Conservation (phyloP, 53 echinoderm and acorn worm genomes). For the Temnopleurus reevesii region DNA sequence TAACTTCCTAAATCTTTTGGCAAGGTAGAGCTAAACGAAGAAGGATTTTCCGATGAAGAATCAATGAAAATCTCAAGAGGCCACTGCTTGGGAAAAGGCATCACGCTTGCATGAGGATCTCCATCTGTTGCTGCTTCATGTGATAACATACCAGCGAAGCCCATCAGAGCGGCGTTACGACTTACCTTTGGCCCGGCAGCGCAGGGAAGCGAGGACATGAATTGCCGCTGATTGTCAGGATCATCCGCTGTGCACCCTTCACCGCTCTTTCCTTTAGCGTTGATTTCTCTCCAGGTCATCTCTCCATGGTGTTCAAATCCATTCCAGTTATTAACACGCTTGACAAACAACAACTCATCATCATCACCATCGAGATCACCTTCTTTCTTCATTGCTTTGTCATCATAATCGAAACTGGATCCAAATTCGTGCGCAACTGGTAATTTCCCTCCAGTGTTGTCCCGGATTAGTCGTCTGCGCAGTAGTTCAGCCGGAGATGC, state of each 20-base stretch:
- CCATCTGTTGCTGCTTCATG: neutral
- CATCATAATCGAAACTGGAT: no score
- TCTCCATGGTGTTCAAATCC: neutral
- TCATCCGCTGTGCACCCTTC: neutral
- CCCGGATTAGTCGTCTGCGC: neutral
- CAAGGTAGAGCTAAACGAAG: no score
- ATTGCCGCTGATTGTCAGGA: neutral
- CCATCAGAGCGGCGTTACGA: neutral
- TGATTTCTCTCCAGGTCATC: neutral
- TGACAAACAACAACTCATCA: neutral
- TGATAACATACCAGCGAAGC: neutral
- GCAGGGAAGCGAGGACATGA: neutral
- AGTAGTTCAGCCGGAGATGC: slow-evolving; percentile 14
- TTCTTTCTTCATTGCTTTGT: neutral
- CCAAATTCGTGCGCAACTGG: neutral
- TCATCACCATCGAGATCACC: no score
- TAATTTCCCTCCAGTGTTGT: neutral
- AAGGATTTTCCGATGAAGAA: no score
- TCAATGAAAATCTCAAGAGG: no score
- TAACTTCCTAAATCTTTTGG: no score
- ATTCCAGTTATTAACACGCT: slow-evolving; percentile 4
- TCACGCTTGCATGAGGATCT: neutral
- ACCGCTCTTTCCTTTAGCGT: neutral
- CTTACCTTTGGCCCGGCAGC: neutral
- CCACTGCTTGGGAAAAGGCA: neutral